These are phyloP conservation scores for Carpatolechia fugitivella DNA, from an alignment of 2,888 invertebrate species.

Conservation along the genomic window DNA sequence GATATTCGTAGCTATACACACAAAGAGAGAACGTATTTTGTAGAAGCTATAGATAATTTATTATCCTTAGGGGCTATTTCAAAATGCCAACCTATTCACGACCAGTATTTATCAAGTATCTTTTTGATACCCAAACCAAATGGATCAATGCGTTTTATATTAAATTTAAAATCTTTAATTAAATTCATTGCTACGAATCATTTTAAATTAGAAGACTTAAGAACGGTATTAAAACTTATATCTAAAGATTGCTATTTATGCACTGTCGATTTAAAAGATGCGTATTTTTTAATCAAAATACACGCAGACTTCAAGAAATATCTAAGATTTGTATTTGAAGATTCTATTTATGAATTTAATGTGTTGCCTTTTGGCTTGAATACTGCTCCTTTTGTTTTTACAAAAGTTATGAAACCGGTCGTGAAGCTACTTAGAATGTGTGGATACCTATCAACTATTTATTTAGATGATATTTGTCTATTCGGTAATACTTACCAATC, in stretches of 20 bases:
- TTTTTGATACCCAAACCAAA: slow-evolving; percentile 11
- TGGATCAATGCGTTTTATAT: slow-evolving; percentile 6
- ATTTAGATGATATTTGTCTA: slow-evolving; percentile 15
- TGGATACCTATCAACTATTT: slow-evolving; percentile 17
- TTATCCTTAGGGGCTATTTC: slow-evolving; percentile 7
- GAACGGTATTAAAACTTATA: slow-evolving; percentile 18
- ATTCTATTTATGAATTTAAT: slow-evolving; percentile 18
- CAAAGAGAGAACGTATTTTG: slow-evolving; percentile 2
- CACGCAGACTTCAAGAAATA: slow-evolving; percentile 12
- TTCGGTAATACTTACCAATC: background rate
- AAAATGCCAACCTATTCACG: background rate
- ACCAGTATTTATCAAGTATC: slow-evolving; percentile 7
- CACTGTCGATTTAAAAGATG: slow-evolving; percentile 18
- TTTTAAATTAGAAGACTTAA: slow-evolving; percentile 21
- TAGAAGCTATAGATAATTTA: slow-evolving; percentile 7
- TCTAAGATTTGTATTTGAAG: slow-evolving; percentile 12
- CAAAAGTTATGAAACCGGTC: slow-evolving; percentile 21
- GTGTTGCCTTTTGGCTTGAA: slow-evolving; percentile 19
- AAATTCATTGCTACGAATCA: slow-evolving; percentile 19
- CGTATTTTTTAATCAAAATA: slow-evolving; percentile 18
- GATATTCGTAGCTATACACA: background rate
- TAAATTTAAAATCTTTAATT: slow-evolving; percentile 14
- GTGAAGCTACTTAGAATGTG: slow-evolving; percentile 11
- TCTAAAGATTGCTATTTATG: slow-evolving; percentile 12
- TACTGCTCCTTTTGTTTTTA: slow-evolving; percentile 19